Percentiles rank a stretch among this genome's conserved stretches.
Conservation (phyloP, 2,113 vertebrate species). For the Pagrus major region DNA sequence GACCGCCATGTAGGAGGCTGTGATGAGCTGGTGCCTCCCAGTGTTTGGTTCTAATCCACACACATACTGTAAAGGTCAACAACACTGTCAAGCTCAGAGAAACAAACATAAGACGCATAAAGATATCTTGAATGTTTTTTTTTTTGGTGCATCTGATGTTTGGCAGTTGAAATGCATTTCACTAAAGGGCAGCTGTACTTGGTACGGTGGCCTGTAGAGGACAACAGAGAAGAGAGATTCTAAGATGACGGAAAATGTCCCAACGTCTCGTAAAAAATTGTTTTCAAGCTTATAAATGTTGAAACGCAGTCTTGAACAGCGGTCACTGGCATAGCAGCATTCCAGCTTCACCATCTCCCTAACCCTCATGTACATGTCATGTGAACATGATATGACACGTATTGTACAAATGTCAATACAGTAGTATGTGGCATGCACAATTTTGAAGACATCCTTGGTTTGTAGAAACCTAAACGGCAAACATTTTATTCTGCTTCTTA, state of each 20-base stretch:
- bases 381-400: no score
- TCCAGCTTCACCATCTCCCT: no score
- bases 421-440: no score
- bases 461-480: no score
- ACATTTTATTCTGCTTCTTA: background rate
- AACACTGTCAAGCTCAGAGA: background rate
- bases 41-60: constrained; percentile 2
- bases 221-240: background rate
- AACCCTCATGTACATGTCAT: no score
- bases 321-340: no score
- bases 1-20: constrained; percentile 75
- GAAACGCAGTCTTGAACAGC: no score
- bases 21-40: background rate
- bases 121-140: background rate
- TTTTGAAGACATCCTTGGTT: no score
- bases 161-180: background rate
- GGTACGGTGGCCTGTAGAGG: background rate
- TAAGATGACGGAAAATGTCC: background rate
- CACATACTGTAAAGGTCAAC: constrained; percentile 14
- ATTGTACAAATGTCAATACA: no score
- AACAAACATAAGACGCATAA: background rate
- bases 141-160: background rate
- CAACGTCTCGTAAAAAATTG: no score
- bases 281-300: no score
- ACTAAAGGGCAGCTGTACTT: background rate